A percentile compares a stretch with the other conserved stretches of the same genome.
These are phyloP conservation scores for Hyphantria cunea DNA, from an alignment of 1,140 invertebrate species.

Conservation along the genomic window DNA sequence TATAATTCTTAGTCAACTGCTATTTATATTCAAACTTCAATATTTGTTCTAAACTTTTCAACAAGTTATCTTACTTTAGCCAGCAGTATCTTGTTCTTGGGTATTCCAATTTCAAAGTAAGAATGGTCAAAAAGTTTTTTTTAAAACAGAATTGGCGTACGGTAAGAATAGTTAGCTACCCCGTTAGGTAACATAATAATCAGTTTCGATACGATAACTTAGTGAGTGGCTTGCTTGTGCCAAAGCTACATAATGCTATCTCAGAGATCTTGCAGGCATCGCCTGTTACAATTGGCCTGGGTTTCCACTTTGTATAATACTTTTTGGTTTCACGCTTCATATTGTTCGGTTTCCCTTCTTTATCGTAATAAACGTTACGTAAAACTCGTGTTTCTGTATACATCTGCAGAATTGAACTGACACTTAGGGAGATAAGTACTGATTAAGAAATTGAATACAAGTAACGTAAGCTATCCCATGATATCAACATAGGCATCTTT, in stretches of 20 bases:
- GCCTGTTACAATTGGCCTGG: constrained; percentile 36
- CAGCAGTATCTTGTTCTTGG: neutral
- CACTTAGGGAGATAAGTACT: too few species aligned
- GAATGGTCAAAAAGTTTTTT: neutral
- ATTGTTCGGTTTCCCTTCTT: too few species aligned
- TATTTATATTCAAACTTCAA: too few species aligned
- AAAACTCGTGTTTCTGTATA: too few species aligned
- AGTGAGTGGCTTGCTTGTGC: constrained; percentile 34
- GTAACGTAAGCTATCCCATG: too few species aligned
- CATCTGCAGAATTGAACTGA: too few species aligned
- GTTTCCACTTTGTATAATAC: constrained; percentile 28
- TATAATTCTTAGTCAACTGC: too few species aligned
- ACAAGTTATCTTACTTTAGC: neutral
- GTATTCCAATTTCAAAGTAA: neutral
- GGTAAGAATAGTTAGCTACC: neutral
- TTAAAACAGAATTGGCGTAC: neutral
- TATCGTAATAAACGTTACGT: too few species aligned
- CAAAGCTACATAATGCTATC: constrained; percentile 41
- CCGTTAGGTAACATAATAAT: constrained; percentile 38
- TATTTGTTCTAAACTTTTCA: too few species aligned
- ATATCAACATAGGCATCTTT: too few species aligned
- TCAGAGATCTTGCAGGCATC: constrained; percentile 32
- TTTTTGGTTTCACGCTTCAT: constrained; percentile 26
- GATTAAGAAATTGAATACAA: too few species aligned
- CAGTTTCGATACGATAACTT: constrained; percentile 40